Conservation (phyloP, 2,888 invertebrate species). For the Temnothorax rugatulus region DNA sequence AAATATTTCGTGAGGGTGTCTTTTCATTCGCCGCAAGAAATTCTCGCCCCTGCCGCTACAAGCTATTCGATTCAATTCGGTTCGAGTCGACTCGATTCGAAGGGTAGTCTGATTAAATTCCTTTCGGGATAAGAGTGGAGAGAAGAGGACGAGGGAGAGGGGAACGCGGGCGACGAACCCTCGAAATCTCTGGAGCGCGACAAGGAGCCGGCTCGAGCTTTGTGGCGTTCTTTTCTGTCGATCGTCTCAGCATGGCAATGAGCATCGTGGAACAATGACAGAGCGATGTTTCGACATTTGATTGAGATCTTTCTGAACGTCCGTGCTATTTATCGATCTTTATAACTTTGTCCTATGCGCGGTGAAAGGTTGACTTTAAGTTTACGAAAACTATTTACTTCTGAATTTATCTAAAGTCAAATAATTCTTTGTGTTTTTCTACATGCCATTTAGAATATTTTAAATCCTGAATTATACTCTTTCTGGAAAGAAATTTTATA, state of each 20-base stretch:
- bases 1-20: constrained; percentile 66
- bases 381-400: neutral
- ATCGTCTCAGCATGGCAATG: constrained; percentile 48
- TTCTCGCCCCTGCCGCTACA: constrained; percentile 61
- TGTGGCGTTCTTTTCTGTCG: constrained; percentile 10
- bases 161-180: constrained; percentile 64
- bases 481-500: neutral
- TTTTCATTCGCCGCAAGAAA: constrained; percentile 60
- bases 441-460: neutral
- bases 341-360: neutral
- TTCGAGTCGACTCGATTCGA: constrained; percentile 68
- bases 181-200: constrained; percentile 67
- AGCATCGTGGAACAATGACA: neutral
- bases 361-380: neutral
- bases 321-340: neutral
- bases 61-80: constrained; percentile 73
- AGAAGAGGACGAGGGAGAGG: constrained; percentile 41
- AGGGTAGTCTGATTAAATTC: constrained; percentile 77
- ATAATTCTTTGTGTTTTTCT: neutral
- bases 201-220: constrained; percentile 37
- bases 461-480: neutral
- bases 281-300: constrained; percentile 4
- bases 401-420: neutral
- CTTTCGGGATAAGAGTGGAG: constrained; percentile 66
- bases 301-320: constrained; percentile 20